Base-by-base conservation (phyloP, 2,797 vertebrate species). In the Periparus ater region DNA sequence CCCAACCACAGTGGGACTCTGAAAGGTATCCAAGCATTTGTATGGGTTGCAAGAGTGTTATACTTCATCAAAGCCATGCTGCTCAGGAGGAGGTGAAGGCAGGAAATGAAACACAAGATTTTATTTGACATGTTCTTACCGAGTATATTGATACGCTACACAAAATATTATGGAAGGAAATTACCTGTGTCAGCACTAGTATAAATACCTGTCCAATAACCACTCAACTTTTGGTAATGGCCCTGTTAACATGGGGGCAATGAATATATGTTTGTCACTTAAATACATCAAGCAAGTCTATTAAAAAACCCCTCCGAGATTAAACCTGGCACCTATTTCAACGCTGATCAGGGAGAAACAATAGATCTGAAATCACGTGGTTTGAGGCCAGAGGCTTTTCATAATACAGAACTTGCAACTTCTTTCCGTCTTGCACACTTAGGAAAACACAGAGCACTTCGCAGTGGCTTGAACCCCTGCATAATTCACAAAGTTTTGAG, bases 141-240 rank as follows among this genome's bases (percentile, higher is more conserved):
- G 7, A 68, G 68, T 66, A 85, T 96, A 94, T 96, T 94, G 92
- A 92, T 91, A 96, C 0, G 32, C 79, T 82, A 95, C 88, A 90
- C 94, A 95, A 96, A 96, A 95, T 96, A 95, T 95, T 95, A 96
- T 70, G 87, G 92, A 92, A 95, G 93, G 90, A 95, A 96, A 96
- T 94, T 78, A 95, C 89, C 91, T 95, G 76, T 92, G 95, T 94
- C 93, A 93, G 95, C 95, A 96, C 70, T 55, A 25, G 87, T 86
- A 95, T 91, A 95, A 94, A 95, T 72, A 81, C 76, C 76, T 91
- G 91, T 80, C 95, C 92, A 94, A 92, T 88, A 95, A 83, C 38
- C 85, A 88, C 82, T 86, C 70, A 81, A 93, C 58, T 94, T 93
- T 75, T 13, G 6, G 88, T 95, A 97, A 93, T 70, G 85, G 85